These are phyloP conservation scores for Dryobota labecula DNA, from an alignment of 2,888 invertebrate genomes.

Conservation along the genomic window DNA sequence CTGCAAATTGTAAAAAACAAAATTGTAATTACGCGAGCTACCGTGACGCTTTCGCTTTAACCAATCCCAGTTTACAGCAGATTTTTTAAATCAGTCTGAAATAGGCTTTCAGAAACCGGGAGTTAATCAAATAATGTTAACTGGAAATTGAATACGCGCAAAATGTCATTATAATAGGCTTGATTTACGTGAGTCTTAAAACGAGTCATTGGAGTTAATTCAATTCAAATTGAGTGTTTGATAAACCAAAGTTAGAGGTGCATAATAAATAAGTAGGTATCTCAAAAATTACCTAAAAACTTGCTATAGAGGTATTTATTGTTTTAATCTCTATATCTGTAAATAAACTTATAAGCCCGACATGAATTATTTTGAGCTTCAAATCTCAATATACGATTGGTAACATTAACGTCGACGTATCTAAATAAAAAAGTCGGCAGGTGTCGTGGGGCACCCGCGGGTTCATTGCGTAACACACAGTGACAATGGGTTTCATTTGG, in stretches of 20 bases:
- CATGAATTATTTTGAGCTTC: background rate
- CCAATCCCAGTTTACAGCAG: background rate
- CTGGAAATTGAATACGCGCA: constrained; percentile 48
- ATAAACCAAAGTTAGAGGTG: background rate
- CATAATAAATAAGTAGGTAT: background rate
- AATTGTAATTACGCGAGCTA: no score
- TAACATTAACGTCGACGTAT: background rate
- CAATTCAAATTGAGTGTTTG: background rate
- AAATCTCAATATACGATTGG: background rate
- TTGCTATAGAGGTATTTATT: background rate
- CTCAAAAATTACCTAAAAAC: constrained; percentile 1
- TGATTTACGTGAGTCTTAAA: constrained; percentile 41
- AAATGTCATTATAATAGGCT: constrained; percentile 16
- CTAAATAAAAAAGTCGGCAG: background rate
- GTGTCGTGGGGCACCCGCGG: no score
- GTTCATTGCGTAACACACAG: no score
- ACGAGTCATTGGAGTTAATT: background rate
- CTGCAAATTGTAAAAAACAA: no score
- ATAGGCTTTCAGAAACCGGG: background rate
- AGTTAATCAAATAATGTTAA: constrained; percentile 8
- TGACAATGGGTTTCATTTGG: no score
- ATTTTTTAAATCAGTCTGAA: background rate
- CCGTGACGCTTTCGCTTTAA: no score
- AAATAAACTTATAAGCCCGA: background rate
- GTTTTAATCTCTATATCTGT: background rate